Percentiles rank a stretch among this genome's conserved stretches.
Evolutionary conservation across 2,888 invertebrate genomes (phyloP).

Genomic region (Dasysyrphus tricinctus): DNA sequence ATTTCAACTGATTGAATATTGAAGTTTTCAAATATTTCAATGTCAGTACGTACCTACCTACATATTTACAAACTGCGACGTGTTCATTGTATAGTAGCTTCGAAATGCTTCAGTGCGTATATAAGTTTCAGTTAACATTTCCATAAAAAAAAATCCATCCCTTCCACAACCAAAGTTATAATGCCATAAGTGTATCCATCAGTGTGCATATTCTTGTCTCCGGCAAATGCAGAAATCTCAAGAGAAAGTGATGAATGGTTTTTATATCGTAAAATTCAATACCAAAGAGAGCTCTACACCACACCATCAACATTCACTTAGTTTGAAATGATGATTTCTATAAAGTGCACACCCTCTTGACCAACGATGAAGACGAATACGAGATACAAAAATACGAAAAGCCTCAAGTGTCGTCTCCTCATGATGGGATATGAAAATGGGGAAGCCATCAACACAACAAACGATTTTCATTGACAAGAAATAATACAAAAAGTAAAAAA

Average conservation of each 20-base stretch:
- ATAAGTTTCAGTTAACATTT: too few species aligned
- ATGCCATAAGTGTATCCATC: neutral
- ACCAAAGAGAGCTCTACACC: neutral
- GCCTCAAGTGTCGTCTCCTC: slow-evolving; percentile 50
- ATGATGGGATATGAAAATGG: neutral
- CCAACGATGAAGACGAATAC: neutral
- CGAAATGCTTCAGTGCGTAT: too few species aligned
- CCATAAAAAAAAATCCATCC: too few species aligned
- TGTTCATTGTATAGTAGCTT: too few species aligned
- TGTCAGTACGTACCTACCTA: too few species aligned
- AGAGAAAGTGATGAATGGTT: slow-evolving; percentile 51
- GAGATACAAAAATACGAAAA: neutral
- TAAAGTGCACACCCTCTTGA: slow-evolving; percentile 64
- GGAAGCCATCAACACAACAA: slow-evolving; percentile 33
- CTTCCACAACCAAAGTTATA: neutral
- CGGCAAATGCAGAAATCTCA: slow-evolving; percentile 29
- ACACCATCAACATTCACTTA: slow-evolving; percentile 55
- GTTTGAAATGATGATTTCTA: slow-evolving; percentile 57
- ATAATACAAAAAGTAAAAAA: slow-evolving; percentile 15
- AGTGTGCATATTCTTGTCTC: slow-evolving; percentile 8
- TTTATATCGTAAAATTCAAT: neutral
- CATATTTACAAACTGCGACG: too few species aligned
- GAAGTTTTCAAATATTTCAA: too few species aligned
- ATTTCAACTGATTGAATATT: too few species aligned
- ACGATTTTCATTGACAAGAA: slow-evolving; percentile 35